A percentile compares a stretch with the other conserved stretches of the same genome.
Conservation (phyloP, 1,140 invertebrate species). For the Drosophila erecta region DNA sequence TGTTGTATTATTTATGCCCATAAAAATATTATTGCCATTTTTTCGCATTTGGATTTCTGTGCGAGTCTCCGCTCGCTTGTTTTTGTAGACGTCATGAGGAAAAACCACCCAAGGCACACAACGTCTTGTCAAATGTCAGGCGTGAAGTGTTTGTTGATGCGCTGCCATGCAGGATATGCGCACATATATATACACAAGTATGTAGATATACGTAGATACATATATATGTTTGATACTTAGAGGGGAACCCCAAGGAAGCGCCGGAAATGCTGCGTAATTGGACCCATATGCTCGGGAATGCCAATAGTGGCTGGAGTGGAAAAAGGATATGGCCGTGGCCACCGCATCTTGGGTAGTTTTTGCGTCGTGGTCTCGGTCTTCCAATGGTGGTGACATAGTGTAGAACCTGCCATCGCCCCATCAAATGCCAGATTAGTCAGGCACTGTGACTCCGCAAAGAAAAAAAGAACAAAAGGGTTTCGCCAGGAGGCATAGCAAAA, state of each 20-base stretch:
- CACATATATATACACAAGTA: too few relatives aligned
- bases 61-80: slow-evolving; percentile 1
- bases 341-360: slow-evolving; percentile 39
- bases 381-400: slow-evolving; percentile 25
- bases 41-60: slow-evolving; percentile 76
- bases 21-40: slow-evolving; percentile 84
- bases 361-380: too few relatives aligned
- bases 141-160: slow-evolving; percentile 83
- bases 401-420: slow-evolving; percentile 19
- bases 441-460: not conserved
- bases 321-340: slow-evolving; percentile 21
- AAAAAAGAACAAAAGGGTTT: slow-evolving; percentile 12
- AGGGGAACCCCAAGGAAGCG: slow-evolving; percentile 19
- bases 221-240: not conserved
- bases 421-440: slow-evolving; percentile 47
- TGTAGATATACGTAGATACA: too few relatives aligned
- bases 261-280: slow-evolving; percentile 81
- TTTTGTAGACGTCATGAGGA: slow-evolving; percentile 11
- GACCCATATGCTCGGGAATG: slow-evolving; percentile 72
- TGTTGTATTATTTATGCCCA: slow-evolving; percentile 79
- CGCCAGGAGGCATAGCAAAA: not conserved
- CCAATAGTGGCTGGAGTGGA: slow-evolving; percentile 15
- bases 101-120: slow-evolving; percentile 15
- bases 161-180: slow-evolving; percentile 22
- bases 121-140: slow-evolving; percentile 80